Percentiles rank a stretch among this genome's conserved stretches.
These are phyloP conservation scores for Hydrolagus affinis DNA, from an alignment of 2,113 vertebrate genomes.

Conservation along the genomic window DNA sequence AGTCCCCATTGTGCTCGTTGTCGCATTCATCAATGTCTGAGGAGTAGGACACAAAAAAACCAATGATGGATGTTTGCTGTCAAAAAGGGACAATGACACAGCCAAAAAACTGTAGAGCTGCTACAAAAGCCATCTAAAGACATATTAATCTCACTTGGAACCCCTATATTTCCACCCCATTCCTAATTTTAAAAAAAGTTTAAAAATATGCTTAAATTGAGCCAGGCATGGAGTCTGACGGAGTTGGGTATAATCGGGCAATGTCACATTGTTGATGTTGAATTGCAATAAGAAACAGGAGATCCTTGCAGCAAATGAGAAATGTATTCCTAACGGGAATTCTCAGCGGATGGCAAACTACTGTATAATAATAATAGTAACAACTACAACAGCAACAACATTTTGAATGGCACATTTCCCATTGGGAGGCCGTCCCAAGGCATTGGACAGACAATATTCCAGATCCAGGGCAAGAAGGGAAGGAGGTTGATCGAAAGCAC, in stretches of 20 bases:
- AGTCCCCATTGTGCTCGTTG: conserved; percentile 82
- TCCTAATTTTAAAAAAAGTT: neutral
- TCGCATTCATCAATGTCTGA: conserved; percentile 92
- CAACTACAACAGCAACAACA: no score
- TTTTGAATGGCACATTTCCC: no score
- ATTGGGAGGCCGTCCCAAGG: no score
- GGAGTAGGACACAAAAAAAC: conserved; percentile 49
- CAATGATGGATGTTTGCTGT: conserved; percentile 39
- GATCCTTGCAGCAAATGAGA: neutral
- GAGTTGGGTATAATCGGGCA: neutral
- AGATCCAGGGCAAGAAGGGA: no score
- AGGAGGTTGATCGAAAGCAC: no score
- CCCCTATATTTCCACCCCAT: neutral
- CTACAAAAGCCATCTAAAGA: conserved; percentile 11
- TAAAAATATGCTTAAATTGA: neutral
- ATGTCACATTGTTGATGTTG: neutral
- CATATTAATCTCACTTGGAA: conserved; percentile 22
- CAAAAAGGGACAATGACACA: conserved; percentile 28
- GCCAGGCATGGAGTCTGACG: neutral
- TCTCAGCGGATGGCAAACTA: neutral
- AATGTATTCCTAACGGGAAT: neutral
- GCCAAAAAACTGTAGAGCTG: neutral
- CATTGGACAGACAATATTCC: no score
- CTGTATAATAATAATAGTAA: no score
- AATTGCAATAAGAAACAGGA: no score